Evolutionary conservation across 2,113 vertebrate species (phyloP).

Genomic region (Alexandromys fortis): DNA sequence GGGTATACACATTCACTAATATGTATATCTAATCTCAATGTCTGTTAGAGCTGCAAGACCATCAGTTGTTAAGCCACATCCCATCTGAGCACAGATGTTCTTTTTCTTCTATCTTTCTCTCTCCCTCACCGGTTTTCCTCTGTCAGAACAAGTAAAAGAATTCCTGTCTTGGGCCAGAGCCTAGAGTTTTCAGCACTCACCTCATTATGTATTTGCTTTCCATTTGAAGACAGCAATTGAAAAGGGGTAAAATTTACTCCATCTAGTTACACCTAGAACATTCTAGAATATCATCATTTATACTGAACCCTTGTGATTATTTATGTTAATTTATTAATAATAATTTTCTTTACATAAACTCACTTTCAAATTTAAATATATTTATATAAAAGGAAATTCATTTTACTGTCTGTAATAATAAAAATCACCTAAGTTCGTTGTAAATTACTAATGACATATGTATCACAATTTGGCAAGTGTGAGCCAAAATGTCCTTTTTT

Average conservation of each 20-base stretch:
- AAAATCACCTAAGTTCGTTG: background rate
- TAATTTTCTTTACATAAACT: conserved; percentile 25
- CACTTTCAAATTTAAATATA: conserved; percentile 16
- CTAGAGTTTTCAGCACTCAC: background rate
- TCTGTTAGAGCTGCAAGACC: background rate
- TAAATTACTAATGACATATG: background rate
- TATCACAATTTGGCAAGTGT: conserved; percentile 31
- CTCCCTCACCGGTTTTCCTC: background rate
- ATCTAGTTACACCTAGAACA: background rate
- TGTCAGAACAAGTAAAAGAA: conserved; percentile 7
- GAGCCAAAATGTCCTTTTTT: background rate
- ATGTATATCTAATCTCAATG: background rate
- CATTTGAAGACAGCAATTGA: background rate
- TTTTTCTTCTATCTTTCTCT: background rate
- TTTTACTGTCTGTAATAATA: background rate
- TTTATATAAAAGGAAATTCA: conserved; percentile 24
- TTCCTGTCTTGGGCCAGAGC: background rate
- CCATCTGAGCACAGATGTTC: background rate
- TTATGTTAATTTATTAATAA: background rate
- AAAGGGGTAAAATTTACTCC: background rate
- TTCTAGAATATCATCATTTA: background rate
- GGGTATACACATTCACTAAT: background rate
- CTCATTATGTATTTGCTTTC: background rate
- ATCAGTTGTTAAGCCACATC: background rate
- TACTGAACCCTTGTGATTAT: background rate